Conservation (phyloP, 1,140 invertebrate species). For the Nixonia krombeini region DNA sequence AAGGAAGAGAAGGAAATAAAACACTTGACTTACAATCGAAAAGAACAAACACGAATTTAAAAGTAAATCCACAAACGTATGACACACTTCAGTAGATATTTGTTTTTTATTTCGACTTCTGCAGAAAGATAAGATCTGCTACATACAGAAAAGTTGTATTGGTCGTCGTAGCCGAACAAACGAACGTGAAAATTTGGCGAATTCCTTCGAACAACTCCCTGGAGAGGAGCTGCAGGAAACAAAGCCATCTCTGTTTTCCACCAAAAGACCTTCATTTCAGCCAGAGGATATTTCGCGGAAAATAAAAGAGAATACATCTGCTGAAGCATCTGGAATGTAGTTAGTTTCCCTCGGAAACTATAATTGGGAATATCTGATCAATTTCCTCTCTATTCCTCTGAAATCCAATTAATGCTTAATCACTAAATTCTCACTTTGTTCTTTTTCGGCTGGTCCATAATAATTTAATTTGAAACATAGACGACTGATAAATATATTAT, state of each 20-base stretch:
- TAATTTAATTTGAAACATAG: too few species aligned
- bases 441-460: neutral
- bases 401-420: constrained; percentile 18
- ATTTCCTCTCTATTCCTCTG: constrained; percentile 9
- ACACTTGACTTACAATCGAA: too few species aligned
- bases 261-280: constrained; percentile 22
- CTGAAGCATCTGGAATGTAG: constrained; percentile 32
- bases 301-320: constrained; percentile 30
- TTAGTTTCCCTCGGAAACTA: constrained; percentile 28
- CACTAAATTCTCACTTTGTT: constrained; percentile 21
- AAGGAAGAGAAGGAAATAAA: too few species aligned
- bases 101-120: constrained; percentile 1
- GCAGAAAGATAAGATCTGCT: constrained; percentile 31
- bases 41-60: too few species aligned
- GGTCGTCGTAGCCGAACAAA: constrained; percentile 30
- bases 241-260: constrained; percentile 32
- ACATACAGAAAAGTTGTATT: constrained; percentile 28
- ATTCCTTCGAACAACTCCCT: constrained; percentile 35
- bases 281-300: constrained; percentile 22
- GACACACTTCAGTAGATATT: constrained; percentile 18
- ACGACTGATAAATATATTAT: too few species aligned
- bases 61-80: constrained; percentile 7
- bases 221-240: constrained; percentile 25
- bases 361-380: constrained; percentile 41
- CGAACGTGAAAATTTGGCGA: constrained; percentile 31